Base-by-base conservation (phyloP, 2,113 vertebrate species). In the Chionomys nivalis region DNA sequence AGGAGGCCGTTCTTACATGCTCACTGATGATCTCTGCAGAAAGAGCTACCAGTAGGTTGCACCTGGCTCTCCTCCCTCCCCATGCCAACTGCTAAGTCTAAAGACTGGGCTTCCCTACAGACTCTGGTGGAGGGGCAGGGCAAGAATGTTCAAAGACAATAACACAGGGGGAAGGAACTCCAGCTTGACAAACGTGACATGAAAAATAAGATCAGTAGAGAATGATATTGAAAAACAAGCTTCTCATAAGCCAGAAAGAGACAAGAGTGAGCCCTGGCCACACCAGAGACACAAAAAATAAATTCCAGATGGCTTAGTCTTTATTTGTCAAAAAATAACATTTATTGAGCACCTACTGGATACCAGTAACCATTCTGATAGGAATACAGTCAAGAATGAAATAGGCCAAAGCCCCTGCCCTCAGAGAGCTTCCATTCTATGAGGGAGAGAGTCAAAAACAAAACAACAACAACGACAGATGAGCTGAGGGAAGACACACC, bases 401-500 rank as follows among this genome's bases (percentile, higher is more conserved):
- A 89, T 19, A 91, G 44, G 88, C n/a, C 81, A 75, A 91, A 47
- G 28, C 5, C 55, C 73, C 82, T 93, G 95, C 95, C 79, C 95
- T 87, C 42, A 4, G 2, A 66, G 96, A 94, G 95, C 96, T 96
- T 87, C 91, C 96, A 97, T 66, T 97, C 95, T 95, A 92, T n/a
- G 31, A 58, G 44, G 58, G 17, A 87, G 77, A 81, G 28, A 93
- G 17, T 78, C 68, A 63, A 39, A 83, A 61, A 66, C 42, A 87
- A 42, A 85, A 70, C 6, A 75, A 21, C 55, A 58, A 58, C 19
- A 2, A 7, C 5, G 36, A 12, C 2, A 1, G 2, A 13, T 13
- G 3, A 49, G 55, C 55, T 58, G 21, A 28, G 16, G 24, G 5
- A 87, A 8, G 33, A 10, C 2, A 4, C 31, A 68, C 19, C n/a